Percentiles rank a stretch among this genome's conserved stretches.
Evolutionary conservation across 2,888 invertebrate genomes (phyloP).

Genomic region (Synanthedon myopaeformis): DNA sequence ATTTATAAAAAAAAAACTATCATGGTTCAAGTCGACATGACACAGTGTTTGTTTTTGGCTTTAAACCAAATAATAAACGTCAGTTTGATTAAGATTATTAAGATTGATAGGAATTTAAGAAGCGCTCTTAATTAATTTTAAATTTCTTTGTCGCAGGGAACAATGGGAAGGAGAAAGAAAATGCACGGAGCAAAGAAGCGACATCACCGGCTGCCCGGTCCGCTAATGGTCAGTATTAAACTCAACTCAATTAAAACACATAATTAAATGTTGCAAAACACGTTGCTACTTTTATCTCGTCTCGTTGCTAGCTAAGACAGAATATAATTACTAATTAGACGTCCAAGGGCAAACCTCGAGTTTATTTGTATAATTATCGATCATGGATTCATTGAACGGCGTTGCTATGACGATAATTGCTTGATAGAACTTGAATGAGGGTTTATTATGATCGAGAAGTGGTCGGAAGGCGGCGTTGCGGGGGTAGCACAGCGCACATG

Average conservation of each 20-base stretch:
- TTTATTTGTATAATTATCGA: neutral
- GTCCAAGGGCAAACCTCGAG: too few relatives aligned
- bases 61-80: too few relatives aligned
- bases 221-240: conserved; percentile 68
- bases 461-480: conserved; percentile 19
- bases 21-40: too few relatives aligned
- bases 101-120: conserved; percentile 18
- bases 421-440: conserved; percentile 48
- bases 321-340: neutral
- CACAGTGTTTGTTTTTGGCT: too few relatives aligned
- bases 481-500: conserved; percentile 28
- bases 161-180: conserved; percentile 75
- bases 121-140: neutral
- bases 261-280: neutral
- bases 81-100: neutral
- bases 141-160: conserved; percentile 73
- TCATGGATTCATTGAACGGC: conserved; percentile 10
- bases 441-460: conserved; percentile 32
- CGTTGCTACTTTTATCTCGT: neutral
- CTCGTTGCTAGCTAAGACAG: neutral
- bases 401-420: conserved; percentile 42
- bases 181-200: conserved; percentile 77
- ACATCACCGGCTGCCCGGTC: conserved; percentile 77
- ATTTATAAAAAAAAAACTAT: too few relatives aligned
- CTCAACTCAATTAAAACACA: neutral